These are phyloP conservation scores for Ennomos fuscantarius DNA, from an alignment of 2,888 invertebrate genomes.

Conservation along the genomic window DNA sequence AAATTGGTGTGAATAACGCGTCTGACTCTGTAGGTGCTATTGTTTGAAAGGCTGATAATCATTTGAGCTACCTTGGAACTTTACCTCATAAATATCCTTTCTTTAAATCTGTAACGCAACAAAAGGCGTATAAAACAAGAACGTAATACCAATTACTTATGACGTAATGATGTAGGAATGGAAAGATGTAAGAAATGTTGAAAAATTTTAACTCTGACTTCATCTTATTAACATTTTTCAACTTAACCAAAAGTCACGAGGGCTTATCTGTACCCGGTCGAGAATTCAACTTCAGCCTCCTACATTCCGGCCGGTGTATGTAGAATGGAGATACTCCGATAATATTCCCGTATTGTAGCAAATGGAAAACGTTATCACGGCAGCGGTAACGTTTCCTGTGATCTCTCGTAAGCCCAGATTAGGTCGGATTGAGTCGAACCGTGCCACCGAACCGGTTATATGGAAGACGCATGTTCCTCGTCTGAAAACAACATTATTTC, in stretches of 20 bases:
- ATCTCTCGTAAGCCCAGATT: constrained; percentile 76
- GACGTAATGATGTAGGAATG: background rate
- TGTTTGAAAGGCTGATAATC: constrained; percentile 20
- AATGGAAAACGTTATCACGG: constrained; percentile 67
- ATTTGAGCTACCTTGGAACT: background rate
- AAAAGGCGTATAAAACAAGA: no score
- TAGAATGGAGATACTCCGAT: constrained; percentile 40
- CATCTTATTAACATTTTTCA: constrained; percentile 4
- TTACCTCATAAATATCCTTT: no score
- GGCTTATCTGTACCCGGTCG: constrained; percentile 23
- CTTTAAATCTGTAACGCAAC: no score
- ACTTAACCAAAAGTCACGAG: constrained; percentile 18
- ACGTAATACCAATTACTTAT: no score
- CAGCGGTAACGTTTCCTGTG: constrained; percentile 68
- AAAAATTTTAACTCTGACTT: background rate
- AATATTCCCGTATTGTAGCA: constrained; percentile 47
- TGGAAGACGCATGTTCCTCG: constrained; percentile 52
- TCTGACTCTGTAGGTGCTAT: constrained; percentile 28
- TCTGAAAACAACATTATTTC: constrained; percentile 50
- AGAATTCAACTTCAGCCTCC: constrained; percentile 23
- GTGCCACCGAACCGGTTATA: constrained; percentile 55
- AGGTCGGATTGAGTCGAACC: constrained; percentile 66
- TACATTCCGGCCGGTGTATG: constrained; percentile 30
- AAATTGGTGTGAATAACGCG: constrained; percentile 40
- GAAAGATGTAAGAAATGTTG: background rate